These are phyloP conservation scores for Pseudobourletiella spinata DNA, from an alignment of 1,140 invertebrate genomes.

Conservation along the genomic window DNA sequence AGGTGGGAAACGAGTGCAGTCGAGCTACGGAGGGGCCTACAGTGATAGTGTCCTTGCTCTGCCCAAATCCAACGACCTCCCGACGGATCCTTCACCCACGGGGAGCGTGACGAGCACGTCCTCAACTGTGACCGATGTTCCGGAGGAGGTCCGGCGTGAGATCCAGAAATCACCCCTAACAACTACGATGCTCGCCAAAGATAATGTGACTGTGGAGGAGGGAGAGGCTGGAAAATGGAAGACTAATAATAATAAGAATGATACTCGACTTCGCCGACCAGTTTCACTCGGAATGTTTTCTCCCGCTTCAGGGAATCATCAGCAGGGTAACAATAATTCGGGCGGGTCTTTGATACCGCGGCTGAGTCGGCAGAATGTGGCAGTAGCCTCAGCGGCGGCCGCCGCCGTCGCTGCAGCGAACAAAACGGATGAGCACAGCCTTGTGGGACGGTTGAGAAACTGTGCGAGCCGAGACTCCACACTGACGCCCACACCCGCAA, in stretches of 20 bases:
- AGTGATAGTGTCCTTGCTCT: conserved; percentile 35
- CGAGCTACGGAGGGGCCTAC: conserved; percentile 31
- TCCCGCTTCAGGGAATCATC: too few species aligned
- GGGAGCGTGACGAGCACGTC: background rate
- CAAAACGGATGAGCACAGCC: background rate
- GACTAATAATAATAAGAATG: background rate
- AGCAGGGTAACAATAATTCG: conserved; percentile 3
- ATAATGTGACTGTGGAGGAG: conserved; percentile 1
- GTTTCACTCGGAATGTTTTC: conserved; percentile 21
- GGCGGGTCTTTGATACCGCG: background rate
- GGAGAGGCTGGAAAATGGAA: background rate
- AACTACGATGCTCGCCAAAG: too few species aligned
- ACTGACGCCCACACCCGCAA: background rate
- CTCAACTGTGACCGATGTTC: background rate
- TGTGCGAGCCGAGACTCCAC: background rate
- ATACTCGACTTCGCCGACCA: background rate
- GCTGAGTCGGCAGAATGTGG: background rate
- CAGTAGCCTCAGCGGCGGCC: background rate
- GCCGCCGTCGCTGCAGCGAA: background rate
- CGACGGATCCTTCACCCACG: too few species aligned
- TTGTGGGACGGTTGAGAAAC: too few species aligned
- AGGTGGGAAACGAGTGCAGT: conserved; percentile 31
- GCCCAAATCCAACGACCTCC: conserved; percentile 1
- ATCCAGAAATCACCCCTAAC: background rate
- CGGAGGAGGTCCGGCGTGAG: background rate